Percentiles rank a stretch among this genome's conserved stretches.
Conservation (phyloP, 2,888 invertebrate species). For the Ctena decussata region DNA sequence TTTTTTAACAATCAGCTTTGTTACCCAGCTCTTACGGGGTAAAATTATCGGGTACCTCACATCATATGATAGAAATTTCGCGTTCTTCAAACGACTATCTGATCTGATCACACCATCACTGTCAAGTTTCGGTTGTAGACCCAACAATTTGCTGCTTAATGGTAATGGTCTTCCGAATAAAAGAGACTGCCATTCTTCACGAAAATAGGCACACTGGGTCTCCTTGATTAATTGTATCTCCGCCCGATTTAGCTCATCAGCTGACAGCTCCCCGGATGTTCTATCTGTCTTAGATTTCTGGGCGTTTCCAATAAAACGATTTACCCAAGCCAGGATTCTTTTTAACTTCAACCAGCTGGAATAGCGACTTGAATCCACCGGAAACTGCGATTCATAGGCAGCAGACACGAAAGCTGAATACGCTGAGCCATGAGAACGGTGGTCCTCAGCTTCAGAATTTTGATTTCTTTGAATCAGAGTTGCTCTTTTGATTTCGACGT, state of each 20-base stretch:
- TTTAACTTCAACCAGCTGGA: constrained; percentile 4
- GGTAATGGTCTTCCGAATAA: not conserved
- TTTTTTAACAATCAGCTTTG: too few species aligned
- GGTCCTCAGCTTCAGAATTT: not conserved
- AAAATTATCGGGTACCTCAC: not conserved
- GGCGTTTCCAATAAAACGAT: not conserved
- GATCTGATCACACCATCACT: not conserved
- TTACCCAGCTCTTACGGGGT: not conserved
- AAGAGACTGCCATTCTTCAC: too few species aligned
- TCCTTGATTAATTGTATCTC: not conserved
- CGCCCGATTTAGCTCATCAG: not conserved
- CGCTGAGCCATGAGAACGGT: not conserved
- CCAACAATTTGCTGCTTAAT: not conserved
- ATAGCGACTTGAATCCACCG: not conserved
- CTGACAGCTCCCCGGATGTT: not conserved
- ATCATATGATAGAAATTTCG: not conserved
- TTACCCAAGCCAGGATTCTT: not conserved
- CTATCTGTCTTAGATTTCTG: not conserved
- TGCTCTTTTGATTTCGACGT: not conserved
- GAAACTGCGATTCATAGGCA: not conserved
- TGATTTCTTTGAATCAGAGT: not conserved
- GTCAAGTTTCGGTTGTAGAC: not conserved
- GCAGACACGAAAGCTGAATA: not conserved
- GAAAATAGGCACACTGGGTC: not conserved
- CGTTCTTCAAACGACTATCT: not conserved